Conservation (phyloP, 1,140 invertebrate genomes). For the Caenorhabditis inopinata region DNA sequence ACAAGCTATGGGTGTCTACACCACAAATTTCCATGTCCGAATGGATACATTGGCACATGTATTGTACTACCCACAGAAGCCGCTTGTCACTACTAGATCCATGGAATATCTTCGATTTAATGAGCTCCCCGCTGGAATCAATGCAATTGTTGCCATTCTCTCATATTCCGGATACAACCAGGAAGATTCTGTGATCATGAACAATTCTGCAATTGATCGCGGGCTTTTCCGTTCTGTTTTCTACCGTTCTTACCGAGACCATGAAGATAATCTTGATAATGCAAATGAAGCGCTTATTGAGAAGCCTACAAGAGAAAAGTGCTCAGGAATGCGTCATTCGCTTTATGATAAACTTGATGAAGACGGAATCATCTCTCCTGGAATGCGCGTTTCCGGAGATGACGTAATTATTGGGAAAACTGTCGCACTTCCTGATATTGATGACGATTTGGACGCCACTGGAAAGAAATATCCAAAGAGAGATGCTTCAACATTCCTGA, state of each 20-base stretch:
- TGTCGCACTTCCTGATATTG: conserved; percentile 87
- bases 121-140: conserved; percentile 87
- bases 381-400: conserved; percentile 94
- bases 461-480: conserved; percentile 82
- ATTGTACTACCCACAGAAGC: conserved; percentile 97
- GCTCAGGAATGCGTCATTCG: conserved; percentile 89
- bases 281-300: conserved; percentile 98
- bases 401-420: conserved; percentile 99
- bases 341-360: conserved; percentile 97
- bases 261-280: conserved; percentile 87
- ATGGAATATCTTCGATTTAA: conserved; percentile 93
- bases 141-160: conserved; percentile 95
- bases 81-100: conserved; percentile 92
- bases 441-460: conserved; percentile 61
- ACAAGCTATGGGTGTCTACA: conserved; percentile 99
- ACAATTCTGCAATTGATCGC: conserved; percentile 94
- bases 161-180: conserved; percentile 99
- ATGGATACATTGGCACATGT: conserved; percentile 99
- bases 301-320: conserved; percentile 88
- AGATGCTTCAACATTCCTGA: conserved; percentile 93
- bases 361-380: conserved; percentile 96
- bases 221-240: conserved; percentile 92
- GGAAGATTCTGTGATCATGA: conserved; percentile 98
- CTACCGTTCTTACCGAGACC: conserved; percentile 95
- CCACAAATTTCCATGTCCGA: conserved; percentile 96